phyloP scores from a whole-genome alignment of 2,888 invertebrate genomes.

The Notodonta dromedarius region DNA sequence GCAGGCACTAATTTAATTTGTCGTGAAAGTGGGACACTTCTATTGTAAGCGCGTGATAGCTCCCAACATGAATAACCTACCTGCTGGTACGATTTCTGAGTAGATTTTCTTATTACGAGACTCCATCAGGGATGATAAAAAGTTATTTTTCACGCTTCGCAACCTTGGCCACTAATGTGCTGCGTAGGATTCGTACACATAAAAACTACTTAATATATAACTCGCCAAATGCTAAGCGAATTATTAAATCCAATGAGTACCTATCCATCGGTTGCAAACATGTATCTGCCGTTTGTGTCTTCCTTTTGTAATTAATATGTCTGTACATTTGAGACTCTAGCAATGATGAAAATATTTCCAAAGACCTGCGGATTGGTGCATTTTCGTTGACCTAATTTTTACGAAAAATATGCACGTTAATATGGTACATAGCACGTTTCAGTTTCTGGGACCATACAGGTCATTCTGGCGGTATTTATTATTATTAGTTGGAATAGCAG shows the following conservation, averaged over 20 bases:
- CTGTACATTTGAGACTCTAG: not conserved
- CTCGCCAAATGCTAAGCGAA: not conserved
- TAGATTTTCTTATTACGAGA: not conserved
- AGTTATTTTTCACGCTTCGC: slow-evolving; percentile 3
- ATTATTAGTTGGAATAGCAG: no score
- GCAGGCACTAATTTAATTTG: slow-evolving; percentile 48
- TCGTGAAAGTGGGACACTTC: slow-evolving; percentile 48
- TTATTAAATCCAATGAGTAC: not conserved
- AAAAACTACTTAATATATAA: not conserved
- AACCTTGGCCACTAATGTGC: slow-evolving; percentile 2
- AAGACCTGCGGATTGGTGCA: no score
- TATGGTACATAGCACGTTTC: no score
- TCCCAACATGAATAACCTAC: not conserved
- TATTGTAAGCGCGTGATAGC: slow-evolving; percentile 38
- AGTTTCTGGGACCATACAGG: no score
- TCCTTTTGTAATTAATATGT: not conserved
- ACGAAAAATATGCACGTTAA: no score
- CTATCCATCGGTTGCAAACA: no score
- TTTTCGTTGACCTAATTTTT: no score
- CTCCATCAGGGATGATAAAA: slow-evolving; percentile 2
- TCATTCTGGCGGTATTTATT: no score
- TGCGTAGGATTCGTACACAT: not conserved
- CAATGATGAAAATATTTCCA: not conserved
- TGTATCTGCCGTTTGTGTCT: not conserved
- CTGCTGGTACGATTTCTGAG: not conserved